Conservation (phyloP, 2,797 vertebrate species). For the Enteromius thamalakanensis region DNA sequence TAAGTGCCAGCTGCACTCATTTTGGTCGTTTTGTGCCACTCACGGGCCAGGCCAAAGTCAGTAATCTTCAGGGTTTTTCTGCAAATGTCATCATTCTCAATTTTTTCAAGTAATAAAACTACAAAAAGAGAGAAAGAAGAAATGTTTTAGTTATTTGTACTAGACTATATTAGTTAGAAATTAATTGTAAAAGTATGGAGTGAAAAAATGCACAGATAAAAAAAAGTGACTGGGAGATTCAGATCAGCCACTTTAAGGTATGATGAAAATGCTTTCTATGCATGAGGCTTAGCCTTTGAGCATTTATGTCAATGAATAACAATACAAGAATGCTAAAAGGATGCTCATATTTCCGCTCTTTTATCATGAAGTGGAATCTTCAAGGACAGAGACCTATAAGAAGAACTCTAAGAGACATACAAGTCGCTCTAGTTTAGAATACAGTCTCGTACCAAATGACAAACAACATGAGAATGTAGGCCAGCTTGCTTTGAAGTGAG, state of each 20-base stretch:
- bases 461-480: constrained; percentile 41
- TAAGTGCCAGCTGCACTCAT: constrained; percentile 96
- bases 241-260: constrained; percentile 19
- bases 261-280: constrained; percentile 5
- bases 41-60: constrained; percentile 93
- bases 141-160: not conserved
- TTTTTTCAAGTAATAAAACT: constrained; percentile 95
- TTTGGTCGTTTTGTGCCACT: constrained; percentile 96
- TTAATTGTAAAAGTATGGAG: not conserved
- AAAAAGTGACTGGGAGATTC: not conserved
- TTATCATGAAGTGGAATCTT: constrained; percentile 33
- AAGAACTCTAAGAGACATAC: constrained; percentile 24
- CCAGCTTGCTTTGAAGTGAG: constrained; percentile 24
- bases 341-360: constrained; percentile 36
- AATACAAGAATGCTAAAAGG: constrained; percentile 45
- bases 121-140: not conserved
- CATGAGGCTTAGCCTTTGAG: constrained; percentile 5
- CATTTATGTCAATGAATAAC: constrained; percentile 35
- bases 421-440: constrained; percentile 30
- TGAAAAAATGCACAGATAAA: not conserved
- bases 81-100: constrained; percentile 90
- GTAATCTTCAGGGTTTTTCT: constrained; percentile 98
- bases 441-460: constrained; percentile 31
- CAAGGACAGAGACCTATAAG: constrained; percentile 21
- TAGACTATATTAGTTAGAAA: not conserved